Evolutionary conservation across 2,888 invertebrate genomes (phyloP), one percentile per base, ranked within the genome.

Genomic region (Nymphalis polychloros): DNA sequence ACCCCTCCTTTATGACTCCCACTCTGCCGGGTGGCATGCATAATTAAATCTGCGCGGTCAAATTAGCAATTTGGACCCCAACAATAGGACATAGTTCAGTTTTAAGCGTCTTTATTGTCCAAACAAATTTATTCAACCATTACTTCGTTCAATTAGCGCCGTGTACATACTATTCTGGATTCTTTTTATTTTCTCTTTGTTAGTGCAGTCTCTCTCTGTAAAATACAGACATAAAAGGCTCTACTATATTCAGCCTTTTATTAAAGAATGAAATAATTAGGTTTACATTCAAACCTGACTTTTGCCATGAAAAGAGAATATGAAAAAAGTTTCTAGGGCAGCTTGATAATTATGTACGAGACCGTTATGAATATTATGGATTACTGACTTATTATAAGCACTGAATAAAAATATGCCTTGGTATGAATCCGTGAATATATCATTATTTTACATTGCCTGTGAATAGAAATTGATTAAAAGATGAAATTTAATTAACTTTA

Each of bases 41-140:
- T 92, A 92, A 92, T 92, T 92, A 91, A 92, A 91, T 92, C 89
- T 89, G 84, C 82, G 89, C 88, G 90, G 90, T 89, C 89, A 91
- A 92, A 92, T 91, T 92, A 92, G 89, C 78, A 78, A 78, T 78
- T 91, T 89, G 87, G 86, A 85, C 84, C 85, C 84, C 83, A 83
- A 87, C 88, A 90, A 89, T 86, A 87, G 88, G 84, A 85, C 86
- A 87, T 88, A 89, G 90, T 91, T 88, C 86, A 88, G 86, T 87
- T 87, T 80, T 85, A 86, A 88, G 83, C 85, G 84, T 88, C 88
- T 88, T 89, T 89, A 89, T 88, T 85, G 86, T 84, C 81, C 82
- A 84, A 87, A 89, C 86, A 87, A 89, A 88, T 88, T 89, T 86
- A 87, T 87, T 87, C 84, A 85, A 84, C 88, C 85, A 86, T 86